phyloP scores from a whole-genome alignment of 1,140 invertebrate species.

The Drosophila lowei region DNA sequence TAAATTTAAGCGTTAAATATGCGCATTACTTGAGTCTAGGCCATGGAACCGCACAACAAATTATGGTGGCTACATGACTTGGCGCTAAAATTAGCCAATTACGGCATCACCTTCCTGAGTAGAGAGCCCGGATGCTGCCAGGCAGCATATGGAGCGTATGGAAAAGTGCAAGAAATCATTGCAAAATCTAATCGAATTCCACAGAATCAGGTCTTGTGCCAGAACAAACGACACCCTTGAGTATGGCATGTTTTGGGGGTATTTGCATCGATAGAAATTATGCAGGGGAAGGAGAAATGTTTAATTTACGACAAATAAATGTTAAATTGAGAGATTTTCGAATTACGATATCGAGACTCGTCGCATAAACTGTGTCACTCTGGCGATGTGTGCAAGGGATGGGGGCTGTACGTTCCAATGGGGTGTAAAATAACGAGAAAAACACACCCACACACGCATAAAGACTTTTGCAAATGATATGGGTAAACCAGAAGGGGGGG shows the following conservation, averaged over 20 bases:
- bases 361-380: conserved; percentile 64
- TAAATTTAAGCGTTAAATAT: conserved; percentile 55
- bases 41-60: conserved; percentile 33
- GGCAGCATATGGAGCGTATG: conserved; percentile 41
- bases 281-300: conserved; percentile 48
- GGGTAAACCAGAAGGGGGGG: conserved; percentile 29
- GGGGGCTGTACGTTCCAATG: conserved; percentile 45
- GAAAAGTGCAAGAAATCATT: neutral
- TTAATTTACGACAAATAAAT: conserved; percentile 81
- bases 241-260: neutral
- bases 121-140: neutral
- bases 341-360: conserved; percentile 64
- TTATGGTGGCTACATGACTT: conserved; percentile 69
- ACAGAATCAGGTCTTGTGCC: neutral
- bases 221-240: conserved; percentile 15
- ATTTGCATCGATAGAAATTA: conserved; percentile 48
- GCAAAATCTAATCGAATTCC: conserved; percentile 13
- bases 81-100: conserved; percentile 65
- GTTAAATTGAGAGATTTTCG: conserved; percentile 79
- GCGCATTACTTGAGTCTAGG: conserved; percentile 16
- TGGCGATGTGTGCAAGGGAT: neutral
- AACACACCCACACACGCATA: conserved; percentile 31
- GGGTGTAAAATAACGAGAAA: conserved; percentile 79
- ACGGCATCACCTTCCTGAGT: conserved; percentile 2
- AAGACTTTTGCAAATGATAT: conserved; percentile 69